Evolutionary conservation across 2,113 vertebrate species (phyloP).

Genomic region (Asarcornis scutulata): DNA sequence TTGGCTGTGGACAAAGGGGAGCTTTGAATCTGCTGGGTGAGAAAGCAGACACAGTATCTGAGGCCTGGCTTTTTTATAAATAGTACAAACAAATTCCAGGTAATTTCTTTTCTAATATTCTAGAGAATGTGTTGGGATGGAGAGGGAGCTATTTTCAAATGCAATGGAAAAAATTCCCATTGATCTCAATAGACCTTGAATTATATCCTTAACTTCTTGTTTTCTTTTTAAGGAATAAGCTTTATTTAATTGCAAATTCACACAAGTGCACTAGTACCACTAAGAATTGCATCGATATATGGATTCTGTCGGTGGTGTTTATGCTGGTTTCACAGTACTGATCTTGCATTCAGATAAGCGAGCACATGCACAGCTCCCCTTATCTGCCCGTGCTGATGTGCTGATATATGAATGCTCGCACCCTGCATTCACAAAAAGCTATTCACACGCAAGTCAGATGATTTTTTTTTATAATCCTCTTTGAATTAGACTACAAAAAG

Average conservation of each 20-base stretch:
- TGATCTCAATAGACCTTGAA: constrained; percentile 39
- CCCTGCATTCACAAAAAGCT: constrained; percentile 37
- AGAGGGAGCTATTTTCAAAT: not conserved
- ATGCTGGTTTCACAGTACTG: constrained; percentile 51
- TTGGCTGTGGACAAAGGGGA: not conserved
- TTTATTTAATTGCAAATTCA: constrained; percentile 64
- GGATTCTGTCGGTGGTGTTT: constrained; percentile 62
- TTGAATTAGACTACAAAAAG: constrained; percentile 61
- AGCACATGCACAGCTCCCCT: constrained; percentile 5
- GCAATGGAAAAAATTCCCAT: not conserved
- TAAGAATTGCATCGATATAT: constrained; percentile 64
- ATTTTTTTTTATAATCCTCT: constrained; percentile 47
- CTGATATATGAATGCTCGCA: constrained; percentile 56
- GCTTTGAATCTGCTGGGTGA: not conserved
- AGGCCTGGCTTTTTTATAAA: not conserved
- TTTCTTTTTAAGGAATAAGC: constrained; percentile 59
- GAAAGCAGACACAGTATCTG: not conserved
- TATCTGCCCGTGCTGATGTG: constrained; percentile 59
- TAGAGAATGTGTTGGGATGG: not conserved
- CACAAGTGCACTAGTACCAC: constrained; percentile 7
- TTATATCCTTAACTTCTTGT: constrained; percentile 53
- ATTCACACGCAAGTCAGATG: constrained; percentile 19
- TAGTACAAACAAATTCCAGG: not conserved
- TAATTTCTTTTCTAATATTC: constrained; percentile 20
- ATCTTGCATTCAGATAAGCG: constrained; percentile 63